Base-by-base conservation (phyloP, 2,113 vertebrate species). In the Microcebus lehilahytsara region DNA sequence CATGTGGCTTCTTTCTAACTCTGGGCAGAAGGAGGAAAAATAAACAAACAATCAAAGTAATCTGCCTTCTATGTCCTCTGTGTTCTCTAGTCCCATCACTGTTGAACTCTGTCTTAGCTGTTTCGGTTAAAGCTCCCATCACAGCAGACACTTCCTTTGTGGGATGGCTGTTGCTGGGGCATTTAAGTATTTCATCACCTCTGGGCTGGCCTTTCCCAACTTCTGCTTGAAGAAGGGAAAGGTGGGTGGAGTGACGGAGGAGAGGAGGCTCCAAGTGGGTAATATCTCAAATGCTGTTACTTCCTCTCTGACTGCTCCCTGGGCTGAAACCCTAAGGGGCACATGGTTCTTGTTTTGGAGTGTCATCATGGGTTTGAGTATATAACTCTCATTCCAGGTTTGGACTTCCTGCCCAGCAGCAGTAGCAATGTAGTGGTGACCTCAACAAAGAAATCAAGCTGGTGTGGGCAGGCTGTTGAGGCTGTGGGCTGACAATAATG, bases 111-210 rank as follows among this genome's bases (percentile, higher is more conserved):
- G 71, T 51, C 66, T 51, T 93, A 79, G 25, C 25, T 84, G 11
- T 94, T 94, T 93, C 37, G 32, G 71, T 85, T 62, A 91, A 91
- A 77, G 42, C 8, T 96, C 87, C 74, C 53, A 92, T 60, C 34
- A 95, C 13, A 89, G 40, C 64, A 90, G 51, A 72, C 17, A 89
- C 72, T 93, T 94, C 51, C 66, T 78, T 71, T 79, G 42, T 81
- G 53, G 53, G 51, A 71, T 93, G 32, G 40, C 49, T 94, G 22
- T 75, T 94, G 40, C 56, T 72, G n/a, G 42, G 22, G 6, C 19
- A 69, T 83, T 60, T 95, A 40, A 42, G 3, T 81, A 78, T 62
- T 94, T 83, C 56, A 58, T 78, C 49, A 86, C 34, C 32, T 88
- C 81, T 12, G 14, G 27, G 46, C 19, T 34, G 46, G 32, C 17